Conservation (phyloP, 2,888 invertebrate genomes). For the Drosophila siamana region DNA sequence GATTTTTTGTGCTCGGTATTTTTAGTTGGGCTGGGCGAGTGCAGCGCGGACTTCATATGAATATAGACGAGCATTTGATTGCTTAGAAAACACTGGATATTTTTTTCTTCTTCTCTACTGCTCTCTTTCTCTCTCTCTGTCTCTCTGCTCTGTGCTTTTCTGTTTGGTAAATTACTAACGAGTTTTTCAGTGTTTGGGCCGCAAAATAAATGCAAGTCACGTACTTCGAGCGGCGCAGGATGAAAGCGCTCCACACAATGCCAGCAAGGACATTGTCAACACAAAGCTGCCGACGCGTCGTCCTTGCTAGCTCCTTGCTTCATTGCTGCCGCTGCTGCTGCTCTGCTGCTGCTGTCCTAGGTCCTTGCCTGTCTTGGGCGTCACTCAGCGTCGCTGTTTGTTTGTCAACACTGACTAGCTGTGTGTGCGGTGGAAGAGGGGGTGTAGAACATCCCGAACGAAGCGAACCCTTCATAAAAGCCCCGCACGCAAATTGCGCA, state of each 20-base stretch:
- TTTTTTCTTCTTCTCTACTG: not conserved
- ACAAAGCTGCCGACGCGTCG: constrained; percentile 67
- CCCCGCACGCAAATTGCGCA: constrained; percentile 76
- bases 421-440: not conserved
- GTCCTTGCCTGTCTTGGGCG: constrained; percentile 68
- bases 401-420: constrained; percentile 70
- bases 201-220: constrained; percentile 78
- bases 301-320: constrained; percentile 28
- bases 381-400: constrained; percentile 78
- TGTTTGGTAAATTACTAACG: constrained; percentile 76
- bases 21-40: constrained; percentile 44
- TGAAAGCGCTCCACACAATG: constrained; percentile 62
- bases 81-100: constrained; percentile 59
- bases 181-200: constrained; percentile 68
- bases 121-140: constrained; percentile 17
- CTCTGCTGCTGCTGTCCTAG: constrained; percentile 39
- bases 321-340: not conserved
- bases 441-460: constrained; percentile 47
- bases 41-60: constrained; percentile 50
- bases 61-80: constrained; percentile 78
- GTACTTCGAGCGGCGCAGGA: constrained; percentile 51
- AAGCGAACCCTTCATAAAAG: constrained; percentile 61
- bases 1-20: constrained; percentile 37
- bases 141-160: not conserved
- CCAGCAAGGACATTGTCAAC: constrained; percentile 80